phyloP scores from a whole-genome alignment of 1,140 invertebrate genomes.

The Atopsyche davidsoni region DNA sequence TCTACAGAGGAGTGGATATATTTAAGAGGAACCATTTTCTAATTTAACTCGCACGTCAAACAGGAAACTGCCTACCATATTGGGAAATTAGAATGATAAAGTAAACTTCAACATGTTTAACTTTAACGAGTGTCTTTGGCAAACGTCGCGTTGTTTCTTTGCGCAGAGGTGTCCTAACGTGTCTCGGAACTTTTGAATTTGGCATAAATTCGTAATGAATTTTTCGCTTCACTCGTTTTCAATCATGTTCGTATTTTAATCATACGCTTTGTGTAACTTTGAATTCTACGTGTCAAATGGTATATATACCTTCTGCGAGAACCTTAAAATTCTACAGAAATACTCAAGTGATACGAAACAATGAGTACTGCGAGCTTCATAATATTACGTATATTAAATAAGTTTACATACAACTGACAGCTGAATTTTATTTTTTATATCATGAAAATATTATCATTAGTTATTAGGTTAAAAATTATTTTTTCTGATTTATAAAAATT shows the following conservation, averaged over 20 bases:
- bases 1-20: slow-evolving; percentile 15
- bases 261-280: too few species aligned
- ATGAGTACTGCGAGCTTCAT: too few species aligned
- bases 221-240: slow-evolving; percentile 24
- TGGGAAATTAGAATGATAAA: slow-evolving; percentile 30
- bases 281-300: too few species aligned
- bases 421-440: too few species aligned
- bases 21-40: slow-evolving; percentile 19
- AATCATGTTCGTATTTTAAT: slow-evolving; percentile 16
- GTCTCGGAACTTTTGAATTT: slow-evolving; percentile 18
- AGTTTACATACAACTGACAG: too few species aligned
- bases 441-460: too few species aligned
- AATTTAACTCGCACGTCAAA: slow-evolving; percentile 24
- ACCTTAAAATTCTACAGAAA: too few species aligned
- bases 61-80: slow-evolving; percentile 24
- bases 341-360: too few species aligned
- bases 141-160: background rate
- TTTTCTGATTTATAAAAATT: too few species aligned
- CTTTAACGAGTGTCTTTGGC: slow-evolving; percentile 10
- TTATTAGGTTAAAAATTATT: too few species aligned
- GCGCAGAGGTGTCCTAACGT: slow-evolving; percentile 2
- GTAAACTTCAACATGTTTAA: slow-evolving; percentile 15
- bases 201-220: slow-evolving; percentile 26
- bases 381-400: too few species aligned
- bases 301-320: too few species aligned